Percentiles rank a stretch among this genome's conserved stretches.
Evolutionary conservation across 2,113 vertebrate genomes (phyloP).

Genomic region (Sinocyclocheilus maitianheensis): DNA sequence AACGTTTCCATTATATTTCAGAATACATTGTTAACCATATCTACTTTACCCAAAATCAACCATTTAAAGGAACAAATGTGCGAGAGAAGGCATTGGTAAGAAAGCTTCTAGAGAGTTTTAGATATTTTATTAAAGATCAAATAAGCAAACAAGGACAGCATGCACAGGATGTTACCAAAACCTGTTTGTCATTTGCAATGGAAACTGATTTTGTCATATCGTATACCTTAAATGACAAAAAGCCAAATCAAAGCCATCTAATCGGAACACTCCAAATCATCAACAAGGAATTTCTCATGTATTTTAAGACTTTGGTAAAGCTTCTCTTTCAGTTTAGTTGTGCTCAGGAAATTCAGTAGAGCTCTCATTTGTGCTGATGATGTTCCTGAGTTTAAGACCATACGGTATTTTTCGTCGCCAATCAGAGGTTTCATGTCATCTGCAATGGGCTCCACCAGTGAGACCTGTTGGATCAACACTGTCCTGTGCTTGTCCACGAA

Average conservation of each 20-base stretch:
- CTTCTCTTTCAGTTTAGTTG: background rate
- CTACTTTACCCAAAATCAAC: too few species aligned
- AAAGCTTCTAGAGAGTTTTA: too few species aligned
- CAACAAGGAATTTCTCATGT: background rate
- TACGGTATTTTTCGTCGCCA: background rate
- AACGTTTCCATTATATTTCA: too few species aligned
- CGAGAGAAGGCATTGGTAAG: too few species aligned
- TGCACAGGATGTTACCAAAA: too few species aligned
- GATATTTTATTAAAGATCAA: too few species aligned
- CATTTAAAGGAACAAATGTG: too few species aligned
- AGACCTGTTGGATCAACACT: background rate
- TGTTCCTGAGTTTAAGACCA: background rate
- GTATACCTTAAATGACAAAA: background rate
- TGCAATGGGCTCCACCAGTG: conserved; percentile 20
- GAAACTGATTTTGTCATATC: background rate
- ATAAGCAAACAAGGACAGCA: too few species aligned
- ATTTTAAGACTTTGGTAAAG: conserved; percentile 6
- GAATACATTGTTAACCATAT: too few species aligned
- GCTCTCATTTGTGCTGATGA: background rate
- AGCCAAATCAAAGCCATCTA: background rate
- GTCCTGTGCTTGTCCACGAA: conserved; percentile 6
- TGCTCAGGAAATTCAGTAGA: background rate
- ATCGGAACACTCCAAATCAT: background rate
- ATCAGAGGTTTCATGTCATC: conserved; percentile 8
- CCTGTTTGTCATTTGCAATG: background rate